phyloP scores from a whole-genome alignment of 2,888 invertebrate species.

The Panzeria rudis region DNA sequence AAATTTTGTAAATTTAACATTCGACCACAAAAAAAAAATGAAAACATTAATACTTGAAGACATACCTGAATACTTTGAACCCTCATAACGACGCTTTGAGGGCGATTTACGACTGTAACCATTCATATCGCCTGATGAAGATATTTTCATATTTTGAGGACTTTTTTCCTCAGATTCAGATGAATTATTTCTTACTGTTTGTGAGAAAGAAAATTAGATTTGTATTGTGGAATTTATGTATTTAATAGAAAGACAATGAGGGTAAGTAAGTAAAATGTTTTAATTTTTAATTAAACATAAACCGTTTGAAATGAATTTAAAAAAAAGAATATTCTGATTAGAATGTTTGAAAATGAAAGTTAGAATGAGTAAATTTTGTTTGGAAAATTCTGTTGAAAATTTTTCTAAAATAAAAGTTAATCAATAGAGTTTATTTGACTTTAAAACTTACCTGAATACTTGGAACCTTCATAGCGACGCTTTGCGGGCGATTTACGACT shows the following conservation, averaged over 20 bases:
- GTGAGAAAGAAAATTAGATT: slow-evolving; percentile 41
- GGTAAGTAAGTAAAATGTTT: neutral
- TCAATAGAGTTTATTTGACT: neutral
- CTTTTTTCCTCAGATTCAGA: slow-evolving; percentile 71
- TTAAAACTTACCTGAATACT: slow-evolving; percentile 79
- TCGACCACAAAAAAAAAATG: slow-evolving; percentile 33
- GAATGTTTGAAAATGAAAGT: neutral
- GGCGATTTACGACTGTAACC: slow-evolving; percentile 82
- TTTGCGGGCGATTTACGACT: slow-evolving; percentile 82
- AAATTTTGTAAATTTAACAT: slow-evolving; percentile 14
- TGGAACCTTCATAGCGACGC: slow-evolving; percentile 82
- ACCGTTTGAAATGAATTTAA: neutral
- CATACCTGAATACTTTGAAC: slow-evolving; percentile 82
- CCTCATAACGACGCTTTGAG: slow-evolving; percentile 82
- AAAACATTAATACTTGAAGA: slow-evolving; percentile 29
- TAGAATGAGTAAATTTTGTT: neutral
- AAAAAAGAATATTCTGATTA: neutral
- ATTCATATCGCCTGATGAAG: slow-evolving; percentile 80
- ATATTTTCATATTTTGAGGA: slow-evolving; percentile 67
- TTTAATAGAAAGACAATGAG: neutral
- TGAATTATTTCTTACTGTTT: slow-evolving; percentile 74
- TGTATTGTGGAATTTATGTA: slow-evolving; percentile 24
- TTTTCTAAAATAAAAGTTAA: neutral
- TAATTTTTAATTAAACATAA: slow-evolving; percentile 17
- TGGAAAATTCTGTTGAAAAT: neutral